Conservation (phyloP, 2,113 vertebrate species). For the Heterotilapia buettikoferi region DNA sequence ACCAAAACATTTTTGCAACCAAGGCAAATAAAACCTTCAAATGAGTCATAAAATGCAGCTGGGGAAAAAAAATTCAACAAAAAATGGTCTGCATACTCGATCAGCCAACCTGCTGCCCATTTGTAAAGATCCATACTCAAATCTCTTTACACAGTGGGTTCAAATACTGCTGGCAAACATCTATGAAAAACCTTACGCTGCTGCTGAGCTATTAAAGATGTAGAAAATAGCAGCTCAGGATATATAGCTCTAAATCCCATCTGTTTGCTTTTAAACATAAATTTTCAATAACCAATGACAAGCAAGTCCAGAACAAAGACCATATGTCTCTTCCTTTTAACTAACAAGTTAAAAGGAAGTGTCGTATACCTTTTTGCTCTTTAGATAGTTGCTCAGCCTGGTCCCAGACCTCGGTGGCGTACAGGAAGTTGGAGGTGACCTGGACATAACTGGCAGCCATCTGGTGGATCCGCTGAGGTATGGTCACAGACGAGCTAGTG, state of each 20-base stretch:
- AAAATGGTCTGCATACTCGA: neutral
- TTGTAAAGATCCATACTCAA: neutral
- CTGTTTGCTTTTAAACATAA: neutral
- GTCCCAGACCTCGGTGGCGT: constrained; percentile 98
- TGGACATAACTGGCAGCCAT: constrained; percentile 99
- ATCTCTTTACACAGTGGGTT: neutral
- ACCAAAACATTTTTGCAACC: neutral
- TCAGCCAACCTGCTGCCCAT: neutral
- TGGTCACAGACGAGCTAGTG: constrained; percentile 90
- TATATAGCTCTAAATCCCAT: neutral
- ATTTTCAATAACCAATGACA: neutral
- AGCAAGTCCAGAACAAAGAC: neutral
- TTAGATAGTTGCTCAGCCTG: constrained; percentile 94
- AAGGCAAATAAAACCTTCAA: neutral
- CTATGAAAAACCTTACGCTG: neutral
- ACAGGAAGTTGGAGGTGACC: constrained; percentile 97
- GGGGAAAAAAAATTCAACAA: neutral
- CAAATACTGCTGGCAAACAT: neutral
- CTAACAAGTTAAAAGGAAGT: neutral
- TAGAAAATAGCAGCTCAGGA: neutral
- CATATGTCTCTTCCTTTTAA: neutral
- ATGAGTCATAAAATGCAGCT: neutral
- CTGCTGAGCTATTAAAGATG: neutral
- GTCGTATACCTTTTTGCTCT: constrained; percentile 87
- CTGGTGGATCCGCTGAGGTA: constrained; percentile 97